phyloP scores from a whole-genome alignment of 2,113 vertebrate genomes.

The Sapayoa aenigma region DNA sequence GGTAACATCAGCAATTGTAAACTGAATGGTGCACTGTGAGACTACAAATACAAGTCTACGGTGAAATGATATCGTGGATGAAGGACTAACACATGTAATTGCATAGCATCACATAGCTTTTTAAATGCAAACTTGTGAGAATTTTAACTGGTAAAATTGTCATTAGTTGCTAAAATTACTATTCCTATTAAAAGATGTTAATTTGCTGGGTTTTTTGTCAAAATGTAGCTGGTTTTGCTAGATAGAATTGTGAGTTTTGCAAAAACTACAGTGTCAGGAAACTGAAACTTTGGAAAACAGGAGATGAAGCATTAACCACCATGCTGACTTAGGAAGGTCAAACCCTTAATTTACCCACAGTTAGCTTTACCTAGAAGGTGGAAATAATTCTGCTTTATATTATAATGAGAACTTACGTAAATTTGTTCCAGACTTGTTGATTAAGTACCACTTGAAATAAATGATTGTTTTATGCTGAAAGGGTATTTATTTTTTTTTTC shows the following conservation, averaged over 20 bases:
- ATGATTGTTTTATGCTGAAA: constrained; percentile 60
- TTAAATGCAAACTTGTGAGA: neutral
- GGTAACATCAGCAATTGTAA: neutral
- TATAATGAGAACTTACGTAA: constrained; percentile 49
- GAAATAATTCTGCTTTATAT: constrained; percentile 22
- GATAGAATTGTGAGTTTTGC: neutral
- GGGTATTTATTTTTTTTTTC: constrained; percentile 29
- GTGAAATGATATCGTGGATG: neutral
- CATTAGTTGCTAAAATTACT: neutral
- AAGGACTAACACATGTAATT: neutral
- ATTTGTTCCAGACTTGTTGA: constrained; percentile 53
- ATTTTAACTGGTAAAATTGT: neutral
- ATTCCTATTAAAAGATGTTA: neutral
- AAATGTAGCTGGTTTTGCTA: neutral
- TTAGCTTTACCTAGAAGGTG: constrained; percentile 14
- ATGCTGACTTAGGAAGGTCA: neutral
- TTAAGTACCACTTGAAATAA: constrained; percentile 65
- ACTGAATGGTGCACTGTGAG: neutral
- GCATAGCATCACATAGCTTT: neutral
- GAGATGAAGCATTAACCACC: neutral
- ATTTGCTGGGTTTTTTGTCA: neutral
- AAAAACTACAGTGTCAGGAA: no score
- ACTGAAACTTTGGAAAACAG: neutral
- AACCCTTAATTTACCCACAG: neutral
- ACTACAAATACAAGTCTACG: neutral